Base-by-base conservation (phyloP, 2,888 invertebrate genomes). In the Nezara viridula region DNA sequence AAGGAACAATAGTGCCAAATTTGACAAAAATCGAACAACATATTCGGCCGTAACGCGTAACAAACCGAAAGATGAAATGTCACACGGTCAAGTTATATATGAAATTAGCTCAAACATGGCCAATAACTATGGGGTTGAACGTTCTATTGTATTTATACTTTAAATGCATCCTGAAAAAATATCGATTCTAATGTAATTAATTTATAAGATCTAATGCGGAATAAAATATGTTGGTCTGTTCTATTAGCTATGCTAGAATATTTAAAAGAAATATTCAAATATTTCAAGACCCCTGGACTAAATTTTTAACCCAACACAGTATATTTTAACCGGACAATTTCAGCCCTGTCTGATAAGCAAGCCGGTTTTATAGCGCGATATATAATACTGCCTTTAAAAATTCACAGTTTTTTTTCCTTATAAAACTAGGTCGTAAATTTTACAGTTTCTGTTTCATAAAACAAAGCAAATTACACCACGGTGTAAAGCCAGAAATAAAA, bases 371-470 rank as follows among this genome's bases (percentile, higher is more conserved):
- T 73, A 73, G 21, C 66, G 27, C 16, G 19, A 19, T 16, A 37
- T 73, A 21, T 32, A 19, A 73, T 21, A 37, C 66, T 6, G 19
- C 19, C 37, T 73, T 60, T 73, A 73, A 73, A 73, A 73, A 73
- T 73, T 73, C 66, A 73, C 66, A 37, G 37, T 32, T 73, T 73
- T 73, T 37, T 73, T 37, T 37, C 60, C 7, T 12, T 9, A 14
- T 16, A 16, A 32, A 37, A 73, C 32, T 9, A 32, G 32, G 3
- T 37, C 16, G 66, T 73, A 37, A 73, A 73, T 73, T 73, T 73
- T 73, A 73, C 19, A 73, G 37, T 73, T 60, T 12, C 60, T 60
- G 60, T n/a, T 73, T 73, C 19, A 73, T 32, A 73, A 73, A 73
- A 32, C 21, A 19, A 27, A 27, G 4, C n/a, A 27, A 60, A 60